Base-by-base conservation (phyloP, 2,797 vertebrate species). In the Margarornis squamiger region DNA sequence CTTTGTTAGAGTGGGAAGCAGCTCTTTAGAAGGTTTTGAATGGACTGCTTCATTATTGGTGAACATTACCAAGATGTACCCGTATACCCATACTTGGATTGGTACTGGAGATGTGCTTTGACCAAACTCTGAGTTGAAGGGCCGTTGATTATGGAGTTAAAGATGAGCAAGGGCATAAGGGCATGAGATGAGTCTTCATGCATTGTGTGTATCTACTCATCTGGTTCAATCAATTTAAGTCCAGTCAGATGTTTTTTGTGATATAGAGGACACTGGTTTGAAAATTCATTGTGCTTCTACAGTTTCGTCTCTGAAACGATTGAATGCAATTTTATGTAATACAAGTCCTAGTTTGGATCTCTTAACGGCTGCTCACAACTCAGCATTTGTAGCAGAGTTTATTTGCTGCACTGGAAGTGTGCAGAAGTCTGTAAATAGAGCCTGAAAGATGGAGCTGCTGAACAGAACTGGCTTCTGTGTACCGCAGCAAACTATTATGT, bases 341-440 rank as follows among this genome's bases (percentile, higher is more conserved):
- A 43, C 7, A 62, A 51, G 52, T 72, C 24, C 20, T 78, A 20
- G 38, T 85, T 79, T 41, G 6, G n/a, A 43, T 82, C 39, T 29
- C 30, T 55, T 88, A 62, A 32, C 15, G 0, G 0, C 79, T 70
- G 24, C 62, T 88, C 21, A 58, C 62, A 94, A 55, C 30, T 55
- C 5, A 1, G 19, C 4, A 9, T 26, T 92, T 0, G 0, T 59
- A 74, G 68, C 41, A 48, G 55, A 81, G 45, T 66, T 73, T 24
- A 24, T 92, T 86, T 67, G 30, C 57, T 80, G 29, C 20, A 5
- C 12, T 16, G 9, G 30, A 26, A 73, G 19, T 1, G 0, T 59
- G n/a, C 21, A 18, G n/a, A 55, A 48, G 11, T 54, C 36, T 76
- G 32, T 52, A 6, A 72, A 75, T 41, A 65, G 9, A 5, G 3